Evolutionary conservation across 2,797 vertebrate genomes (phyloP).

Genomic region (Prionace glauca): DNA sequence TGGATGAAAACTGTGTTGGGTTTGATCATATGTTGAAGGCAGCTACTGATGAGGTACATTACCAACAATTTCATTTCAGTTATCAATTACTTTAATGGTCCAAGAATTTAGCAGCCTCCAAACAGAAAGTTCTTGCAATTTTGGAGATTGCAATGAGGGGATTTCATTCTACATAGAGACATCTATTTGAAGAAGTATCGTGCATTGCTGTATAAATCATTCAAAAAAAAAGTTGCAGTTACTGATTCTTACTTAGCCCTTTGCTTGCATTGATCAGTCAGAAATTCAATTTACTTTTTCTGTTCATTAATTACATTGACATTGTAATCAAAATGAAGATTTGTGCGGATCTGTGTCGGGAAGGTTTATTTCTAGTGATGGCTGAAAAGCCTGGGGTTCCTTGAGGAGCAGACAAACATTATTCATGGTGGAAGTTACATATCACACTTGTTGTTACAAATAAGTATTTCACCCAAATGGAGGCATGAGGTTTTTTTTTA

Average conservation of each 20-base stretch:
- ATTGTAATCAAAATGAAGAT: not conserved
- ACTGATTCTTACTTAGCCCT: not conserved
- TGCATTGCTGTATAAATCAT: not conserved
- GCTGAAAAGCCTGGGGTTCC: not conserved
- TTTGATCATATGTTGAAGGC: constrained; percentile 89
- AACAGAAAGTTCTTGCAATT: not conserved
- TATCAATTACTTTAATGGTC: not conserved
- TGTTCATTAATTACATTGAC: not conserved
- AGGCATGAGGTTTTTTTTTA: not conserved
- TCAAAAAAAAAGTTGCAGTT: not conserved
- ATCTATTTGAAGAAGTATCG: not conserved
- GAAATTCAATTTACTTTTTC: not conserved
- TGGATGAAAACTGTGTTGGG: constrained; percentile 93
- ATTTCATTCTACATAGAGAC: not conserved
- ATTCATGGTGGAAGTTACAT: not conserved
- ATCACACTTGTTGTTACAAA: not conserved
- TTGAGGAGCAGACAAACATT: not conserved
- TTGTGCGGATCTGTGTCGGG: not conserved
- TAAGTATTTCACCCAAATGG: not conserved
- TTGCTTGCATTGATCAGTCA: not conserved
- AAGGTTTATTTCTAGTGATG: not conserved
- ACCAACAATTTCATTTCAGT: not conserved
- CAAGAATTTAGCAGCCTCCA: not conserved
- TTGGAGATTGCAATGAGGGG: not conserved
- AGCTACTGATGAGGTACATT: constrained; percentile 68